phyloP scores from a whole-genome alignment of 2,888 invertebrate species.

The Lumbricus terrestris region DNA sequence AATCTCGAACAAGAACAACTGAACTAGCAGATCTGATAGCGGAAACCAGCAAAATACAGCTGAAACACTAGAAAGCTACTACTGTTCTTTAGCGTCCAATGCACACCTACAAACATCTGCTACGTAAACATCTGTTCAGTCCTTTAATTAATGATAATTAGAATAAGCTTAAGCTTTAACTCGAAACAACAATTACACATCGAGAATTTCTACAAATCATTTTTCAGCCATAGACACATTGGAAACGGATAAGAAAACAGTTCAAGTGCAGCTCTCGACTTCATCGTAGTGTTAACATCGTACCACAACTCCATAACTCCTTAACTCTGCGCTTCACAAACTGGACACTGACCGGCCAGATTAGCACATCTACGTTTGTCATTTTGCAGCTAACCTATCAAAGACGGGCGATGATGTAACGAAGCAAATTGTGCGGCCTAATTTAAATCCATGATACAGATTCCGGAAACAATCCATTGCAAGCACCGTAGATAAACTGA shows the following conservation, averaged over 20 bases:
- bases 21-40: not conserved
- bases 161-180: not conserved
- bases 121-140: not conserved
- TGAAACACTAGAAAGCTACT: not conserved
- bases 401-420: no score
- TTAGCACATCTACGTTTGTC: not conserved
- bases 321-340: not conserved
- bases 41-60: not conserved
- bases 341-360: not conserved
- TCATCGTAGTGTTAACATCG: not conserved
- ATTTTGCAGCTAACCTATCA: not conserved
- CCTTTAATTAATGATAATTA: not conserved
- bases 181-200: not conserved
- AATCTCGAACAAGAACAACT: not conserved
- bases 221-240: not conserved
- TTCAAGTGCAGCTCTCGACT: not conserved
- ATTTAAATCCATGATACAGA: not conserved
- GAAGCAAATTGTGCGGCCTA: not conserved
- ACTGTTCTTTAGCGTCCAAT: not conserved
- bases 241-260: not conserved
- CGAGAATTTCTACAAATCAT: not conserved
- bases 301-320: not conserved
- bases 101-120: not conserved
- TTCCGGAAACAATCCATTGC: not conserved
- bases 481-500: not conserved